Conservation (phyloP, 2,888 invertebrate genomes). For the Synergus laeviventris region DNA sequence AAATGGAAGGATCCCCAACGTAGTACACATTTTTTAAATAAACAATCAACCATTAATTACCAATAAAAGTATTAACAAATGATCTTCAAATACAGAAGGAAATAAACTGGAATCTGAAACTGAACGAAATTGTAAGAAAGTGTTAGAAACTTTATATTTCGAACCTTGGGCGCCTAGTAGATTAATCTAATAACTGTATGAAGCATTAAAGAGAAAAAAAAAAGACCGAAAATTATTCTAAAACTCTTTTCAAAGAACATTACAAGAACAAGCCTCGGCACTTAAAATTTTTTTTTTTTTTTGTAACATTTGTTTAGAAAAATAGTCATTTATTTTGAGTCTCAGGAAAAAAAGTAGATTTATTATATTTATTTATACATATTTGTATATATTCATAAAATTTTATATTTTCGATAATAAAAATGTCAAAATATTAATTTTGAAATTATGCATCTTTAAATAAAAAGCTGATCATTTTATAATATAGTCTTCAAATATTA, state of each 20-base stretch:
- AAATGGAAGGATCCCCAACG: constrained; percentile 39
- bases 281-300: too few relatives aligned
- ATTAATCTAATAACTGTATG: constrained; percentile 14
- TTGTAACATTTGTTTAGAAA: too few relatives aligned
- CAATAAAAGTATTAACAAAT: constrained; percentile 43
- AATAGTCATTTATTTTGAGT: too few relatives aligned
- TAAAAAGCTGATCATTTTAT: not conserved
- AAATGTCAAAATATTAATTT: not conserved
- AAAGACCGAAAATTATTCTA: not conserved
- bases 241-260: not conserved
- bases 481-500: not conserved
- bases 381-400: not conserved
- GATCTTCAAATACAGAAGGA: constrained; percentile 24
- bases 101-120: constrained; percentile 36
- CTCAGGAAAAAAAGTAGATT: too few relatives aligned
- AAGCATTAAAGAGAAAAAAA: not conserved
- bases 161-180: constrained; percentile 14
- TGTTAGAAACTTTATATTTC: constrained; percentile 21
- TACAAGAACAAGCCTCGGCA: not conserved
- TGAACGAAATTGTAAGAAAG: constrained; percentile 9
- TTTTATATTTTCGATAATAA: not conserved
- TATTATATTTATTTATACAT: not conserved
- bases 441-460: not conserved
- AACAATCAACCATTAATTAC: constrained; percentile 41
- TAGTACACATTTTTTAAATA: constrained; percentile 41